Evolutionary conservation across 1,140 invertebrate genomes (phyloP).

Genomic region (Planococcus citri): DNA sequence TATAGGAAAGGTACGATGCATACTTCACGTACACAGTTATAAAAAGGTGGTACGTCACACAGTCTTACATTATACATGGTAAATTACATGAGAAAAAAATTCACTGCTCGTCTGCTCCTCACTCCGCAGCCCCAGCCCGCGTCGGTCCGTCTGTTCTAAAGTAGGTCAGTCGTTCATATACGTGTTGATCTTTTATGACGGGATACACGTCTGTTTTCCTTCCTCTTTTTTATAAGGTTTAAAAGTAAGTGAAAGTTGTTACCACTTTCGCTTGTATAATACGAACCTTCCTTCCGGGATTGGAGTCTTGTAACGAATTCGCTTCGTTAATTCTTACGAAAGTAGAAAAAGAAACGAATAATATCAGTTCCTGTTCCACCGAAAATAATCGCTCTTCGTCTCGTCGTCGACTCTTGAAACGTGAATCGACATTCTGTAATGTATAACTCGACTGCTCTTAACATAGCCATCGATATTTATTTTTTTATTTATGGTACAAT

Average conservation of each 20-base stretch:
- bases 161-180: neutral
- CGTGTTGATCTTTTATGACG: slow-evolving; percentile 2
- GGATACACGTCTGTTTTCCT: neutral
- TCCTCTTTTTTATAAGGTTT: neutral
- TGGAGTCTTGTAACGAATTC: neutral
- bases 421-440: too few species aligned
- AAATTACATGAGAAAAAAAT: too few species aligned
- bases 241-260: neutral
- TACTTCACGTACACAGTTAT: too few species aligned
- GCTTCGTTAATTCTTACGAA: slow-evolving; percentile 6
- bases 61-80: too few species aligned
- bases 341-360: neutral
- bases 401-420: neutral
- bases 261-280: slow-evolving; percentile 6
- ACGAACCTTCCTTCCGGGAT: slow-evolving; percentile 1
- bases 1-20: too few species aligned
- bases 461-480: too few species aligned
- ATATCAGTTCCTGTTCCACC: slow-evolving; percentile 1
- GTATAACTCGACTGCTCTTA: too few species aligned
- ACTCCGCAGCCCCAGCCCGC: too few species aligned
- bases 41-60: too few species aligned
- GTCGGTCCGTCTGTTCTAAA: neutral
- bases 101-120: too few species aligned
- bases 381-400: neutral
- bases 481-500: too few species aligned